Percentiles rank a stretch among this genome's conserved stretches.
phyloP scores from a whole-genome alignment of 2,113 vertebrate genomes.

The Seriola dumerili region DNA sequence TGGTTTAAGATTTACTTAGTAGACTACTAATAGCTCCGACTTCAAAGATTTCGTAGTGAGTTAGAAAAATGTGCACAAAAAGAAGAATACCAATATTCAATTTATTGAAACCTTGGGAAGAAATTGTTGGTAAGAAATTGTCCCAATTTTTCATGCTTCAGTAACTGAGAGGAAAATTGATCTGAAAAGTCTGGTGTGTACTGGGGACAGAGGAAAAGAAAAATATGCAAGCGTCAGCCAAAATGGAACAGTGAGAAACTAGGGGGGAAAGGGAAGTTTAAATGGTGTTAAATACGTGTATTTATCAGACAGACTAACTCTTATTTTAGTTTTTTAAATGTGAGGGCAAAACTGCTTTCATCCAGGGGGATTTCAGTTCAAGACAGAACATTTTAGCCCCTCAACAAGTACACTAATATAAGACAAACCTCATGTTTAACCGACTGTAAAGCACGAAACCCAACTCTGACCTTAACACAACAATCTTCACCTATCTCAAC shows the following conservation, averaged over 20 bases:
- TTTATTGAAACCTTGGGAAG: slow-evolving; percentile 20
- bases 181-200: slow-evolving; percentile 18
- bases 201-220: neutral
- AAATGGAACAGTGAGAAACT: slow-evolving; percentile 4
- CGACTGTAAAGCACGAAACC: neutral
- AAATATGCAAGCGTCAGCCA: slow-evolving; percentile 5
- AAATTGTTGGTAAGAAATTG: neutral
- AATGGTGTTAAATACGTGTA: slow-evolving; percentile 1
- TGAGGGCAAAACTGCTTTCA: slow-evolving; percentile 29
- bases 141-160: slow-evolving; percentile 18
- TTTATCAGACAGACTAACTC: neutral
- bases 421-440: slow-evolving; percentile 7
- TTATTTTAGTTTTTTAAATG: slow-evolving; percentile 31
- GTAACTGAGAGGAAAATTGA: slow-evolving; percentile 29
- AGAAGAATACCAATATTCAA: slow-evolving; percentile 9
- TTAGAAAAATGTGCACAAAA: slow-evolving; percentile 23
- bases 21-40: neutral
- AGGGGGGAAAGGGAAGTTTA: neutral
- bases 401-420: neutral
- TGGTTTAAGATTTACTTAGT: neutral
- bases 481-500: neutral
- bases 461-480: slow-evolving; percentile 9
- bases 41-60: neutral
- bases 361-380: neutral
- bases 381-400: neutral